Evolutionary conservation across 2,888 invertebrate genomes (phyloP), one percentile per base, ranked within the genome.

Genomic region (Exephanes ischioxanthus): DNA sequence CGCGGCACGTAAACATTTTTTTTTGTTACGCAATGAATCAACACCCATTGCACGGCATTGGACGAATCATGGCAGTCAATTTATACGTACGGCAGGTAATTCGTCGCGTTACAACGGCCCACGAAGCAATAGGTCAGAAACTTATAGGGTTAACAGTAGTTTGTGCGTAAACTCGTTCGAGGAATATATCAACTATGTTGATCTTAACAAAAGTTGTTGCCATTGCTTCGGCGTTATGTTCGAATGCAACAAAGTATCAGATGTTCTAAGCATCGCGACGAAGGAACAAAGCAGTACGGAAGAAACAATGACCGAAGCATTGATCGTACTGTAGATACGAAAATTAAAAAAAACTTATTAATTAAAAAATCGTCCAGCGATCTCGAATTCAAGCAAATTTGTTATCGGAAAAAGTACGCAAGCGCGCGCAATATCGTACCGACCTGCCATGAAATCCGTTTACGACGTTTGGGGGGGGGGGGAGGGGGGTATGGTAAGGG

Each of bases 21-120:
- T 26, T 26, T 30, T 61, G 30, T 22, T 16, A 26, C 30, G 14
- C 16, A 30, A 61, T 30, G 61, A 30, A 61, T 5, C 22, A 30
- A 30, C 30, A 14, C 16, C 61, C 61, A 3, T 2, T 30, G 14
- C 3, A 14, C 16, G 33, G 16, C 30, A n/a, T 16, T 30, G 16
- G 6, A 7, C n/a, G 14, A 14, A 33, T 63, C 63, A 6, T 33
- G 33, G 30, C 33, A 6, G 26, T 26, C 4, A 26, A 63, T 33
- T 16, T n/a, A 5, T 33, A 63, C 63, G 63, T 16, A 33, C 30
- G 63, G 6, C 61, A 30, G 61, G 61, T 61, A 61, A 63, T 63
- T 63, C 33, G 63, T 30, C 30, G 30, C 30, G 63, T 33, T 33
- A 30, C n/a, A 0, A 2, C 6, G 63, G 6, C 22, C 16, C 3